phyloP scores from a whole-genome alignment of 2,888 invertebrate species.

The Eilema depressum region DNA sequence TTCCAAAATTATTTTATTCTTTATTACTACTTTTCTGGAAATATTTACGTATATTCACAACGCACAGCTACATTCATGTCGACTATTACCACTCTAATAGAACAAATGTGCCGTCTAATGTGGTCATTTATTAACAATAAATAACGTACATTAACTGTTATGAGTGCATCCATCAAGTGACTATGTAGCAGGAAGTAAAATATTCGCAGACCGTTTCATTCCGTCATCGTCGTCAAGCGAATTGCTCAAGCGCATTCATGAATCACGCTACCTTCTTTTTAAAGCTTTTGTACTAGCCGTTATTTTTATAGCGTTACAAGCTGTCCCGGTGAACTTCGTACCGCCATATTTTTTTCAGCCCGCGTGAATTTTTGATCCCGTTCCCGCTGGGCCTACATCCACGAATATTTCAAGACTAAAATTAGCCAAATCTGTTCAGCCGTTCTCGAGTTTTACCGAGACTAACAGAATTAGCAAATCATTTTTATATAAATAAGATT shows the following conservation, averaged over 20 bases:
- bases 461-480: too few species aligned
- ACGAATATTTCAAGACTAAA: too few species aligned
- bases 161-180: slow-evolving; percentile 36
- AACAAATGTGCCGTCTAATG: slow-evolving; percentile 22
- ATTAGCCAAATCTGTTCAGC: too few species aligned
- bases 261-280: slow-evolving; percentile 34
- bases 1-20: background rate
- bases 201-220: slow-evolving; percentile 31
- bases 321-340: too few species aligned
- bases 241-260: slow-evolving; percentile 35
- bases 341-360: too few species aligned
- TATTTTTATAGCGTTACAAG: background rate
- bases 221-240: slow-evolving; percentile 30
- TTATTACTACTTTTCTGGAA: background rate
- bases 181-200: slow-evolving; percentile 40
- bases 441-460: too few species aligned
- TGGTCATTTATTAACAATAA: slow-evolving; percentile 24
- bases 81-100: slow-evolving; percentile 2
- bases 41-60: background rate
- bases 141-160: slow-evolving; percentile 30
- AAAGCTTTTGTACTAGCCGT: background rate
- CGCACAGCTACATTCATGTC: background rate
- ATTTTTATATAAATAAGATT: too few species aligned
- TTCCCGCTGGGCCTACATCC: too few species aligned
- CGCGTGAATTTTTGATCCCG: too few species aligned